These are phyloP conservation scores for Anas platyrhynchos DNA, from an alignment of 2,113 vertebrate species.

Conservation along the genomic window DNA sequence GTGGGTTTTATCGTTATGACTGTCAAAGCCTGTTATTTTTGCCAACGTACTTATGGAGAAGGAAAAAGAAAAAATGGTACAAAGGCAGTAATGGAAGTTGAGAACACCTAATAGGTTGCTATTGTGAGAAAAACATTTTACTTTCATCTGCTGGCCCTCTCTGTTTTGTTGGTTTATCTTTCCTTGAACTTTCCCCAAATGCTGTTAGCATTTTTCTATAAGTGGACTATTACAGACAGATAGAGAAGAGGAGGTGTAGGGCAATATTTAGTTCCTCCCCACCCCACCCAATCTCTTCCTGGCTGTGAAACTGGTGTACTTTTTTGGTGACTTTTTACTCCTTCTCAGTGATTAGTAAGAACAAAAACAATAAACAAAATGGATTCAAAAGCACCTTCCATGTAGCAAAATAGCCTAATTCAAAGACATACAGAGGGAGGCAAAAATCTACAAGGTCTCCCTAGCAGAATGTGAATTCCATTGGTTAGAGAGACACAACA, in stretches of 20 bases:
- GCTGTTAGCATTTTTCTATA: not conserved
- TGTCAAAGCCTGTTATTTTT: constrained; percentile 19
- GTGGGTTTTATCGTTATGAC: not conserved
- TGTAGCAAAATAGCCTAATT: not conserved
- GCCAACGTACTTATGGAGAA: not conserved
- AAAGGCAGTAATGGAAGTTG: not conserved
- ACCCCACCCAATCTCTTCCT: not conserved
- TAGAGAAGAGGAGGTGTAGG: not conserved
- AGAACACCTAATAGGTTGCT: not conserved
- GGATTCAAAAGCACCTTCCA: not conserved
- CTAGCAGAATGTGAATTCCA: not conserved
- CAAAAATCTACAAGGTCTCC: not conserved
- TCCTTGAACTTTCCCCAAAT: not conserved
- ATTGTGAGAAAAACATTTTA: not conserved
- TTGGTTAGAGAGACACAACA: not conserved
- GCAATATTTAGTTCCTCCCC: not conserved
- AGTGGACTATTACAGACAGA: not conserved
- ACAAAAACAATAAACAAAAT: not conserved
- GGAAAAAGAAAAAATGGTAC: not conserved
- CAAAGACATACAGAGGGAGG: not conserved
- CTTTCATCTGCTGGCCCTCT: not conserved
- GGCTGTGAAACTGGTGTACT: not conserved
- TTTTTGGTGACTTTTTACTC: not conserved
- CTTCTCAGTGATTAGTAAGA: not conserved
- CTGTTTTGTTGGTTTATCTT: not conserved